These are phyloP conservation scores for Corythaixoides concolor DNA, from an alignment of 2,113 vertebrate genomes.

Conservation along the genomic window DNA sequence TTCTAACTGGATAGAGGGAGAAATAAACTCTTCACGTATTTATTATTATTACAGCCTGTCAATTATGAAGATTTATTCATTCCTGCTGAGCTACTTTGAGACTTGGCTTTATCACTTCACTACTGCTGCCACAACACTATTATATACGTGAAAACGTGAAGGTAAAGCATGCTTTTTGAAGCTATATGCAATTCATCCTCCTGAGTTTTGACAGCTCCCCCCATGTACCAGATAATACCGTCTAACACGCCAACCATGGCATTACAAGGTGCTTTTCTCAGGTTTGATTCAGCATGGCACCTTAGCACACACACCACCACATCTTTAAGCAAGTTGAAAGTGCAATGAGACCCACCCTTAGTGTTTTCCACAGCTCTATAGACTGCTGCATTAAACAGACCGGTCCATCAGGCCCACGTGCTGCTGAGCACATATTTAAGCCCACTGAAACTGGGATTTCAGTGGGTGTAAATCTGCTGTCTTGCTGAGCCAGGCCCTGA, in stretches of 20 bases:
- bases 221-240: neutral
- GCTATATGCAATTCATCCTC: neutral
- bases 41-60: slow-evolving; percentile 51
- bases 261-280: neutral
- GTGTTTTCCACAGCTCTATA: neutral
- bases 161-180: neutral
- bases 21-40: slow-evolving; percentile 45
- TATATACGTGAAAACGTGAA: neutral
- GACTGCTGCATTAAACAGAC: neutral
- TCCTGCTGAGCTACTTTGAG: neutral
- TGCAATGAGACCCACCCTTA: neutral
- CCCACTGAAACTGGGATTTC: neutral
- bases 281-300: neutral
- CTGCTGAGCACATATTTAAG: neutral
- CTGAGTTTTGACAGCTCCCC: neutral
- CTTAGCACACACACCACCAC: neutral
- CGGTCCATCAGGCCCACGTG: neutral
- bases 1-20: slow-evolving; percentile 40
- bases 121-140: neutral
- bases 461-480: neutral
- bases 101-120: slow-evolving; percentile 28
- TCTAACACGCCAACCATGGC: neutral
- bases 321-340: neutral
- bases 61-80: slow-evolving; percentile 49
- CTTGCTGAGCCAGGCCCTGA: neutral